Evolutionary conservation across 2,888 invertebrate species (phyloP), one percentile per base, ranked within the genome.

Genomic region (Agyllia agylla): DNA sequence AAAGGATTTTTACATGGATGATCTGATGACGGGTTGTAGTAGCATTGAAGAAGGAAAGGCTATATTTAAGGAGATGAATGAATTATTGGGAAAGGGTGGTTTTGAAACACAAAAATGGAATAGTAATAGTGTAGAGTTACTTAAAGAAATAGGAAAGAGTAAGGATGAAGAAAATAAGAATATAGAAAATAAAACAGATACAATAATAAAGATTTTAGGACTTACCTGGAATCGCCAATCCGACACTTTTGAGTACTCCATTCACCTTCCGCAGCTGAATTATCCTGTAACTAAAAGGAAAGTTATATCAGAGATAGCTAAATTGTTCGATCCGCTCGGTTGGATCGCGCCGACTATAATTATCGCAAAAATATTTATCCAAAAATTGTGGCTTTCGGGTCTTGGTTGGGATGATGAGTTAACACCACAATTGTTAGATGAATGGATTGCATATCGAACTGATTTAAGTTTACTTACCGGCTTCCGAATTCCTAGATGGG

Each of bases 81-180:
- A 85, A 20, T 42, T 96, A 9, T 70, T 96, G 24, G 91, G 83
- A 15, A 87, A 89, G 42, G 95, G 95, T 30, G 95, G 95, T 11
- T 95, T 96, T 86, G 84, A 91, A 27, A 80, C 96, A 5, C 94
- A 95, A 35, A 95, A 96, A 85, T 94, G 94, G 95, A 49, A 77
- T 1, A 93, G 91, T 35, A 95, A 92, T 64, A 93, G 77, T 27
- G 89, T 88, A 57, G 92, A 89, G 79, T 89, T 94, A 9, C 8
- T 87, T 78, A 11, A 90, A 13, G 30, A 79, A 9, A 87, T 49
- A n/a, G 81, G 77, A 33, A 73, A 70, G 79, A 83, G n/a, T 80
- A 79, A 42, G 30, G 33, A 79, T 20, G 70, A 77, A 64, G 79
- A 27, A n/a, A 17, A 83, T 73, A 42, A 27, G n/a, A 70, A 82